Evolutionary conservation across 2,888 invertebrate genomes (phyloP).

Genomic region (Caenorhabditis drosophilae): DNA sequence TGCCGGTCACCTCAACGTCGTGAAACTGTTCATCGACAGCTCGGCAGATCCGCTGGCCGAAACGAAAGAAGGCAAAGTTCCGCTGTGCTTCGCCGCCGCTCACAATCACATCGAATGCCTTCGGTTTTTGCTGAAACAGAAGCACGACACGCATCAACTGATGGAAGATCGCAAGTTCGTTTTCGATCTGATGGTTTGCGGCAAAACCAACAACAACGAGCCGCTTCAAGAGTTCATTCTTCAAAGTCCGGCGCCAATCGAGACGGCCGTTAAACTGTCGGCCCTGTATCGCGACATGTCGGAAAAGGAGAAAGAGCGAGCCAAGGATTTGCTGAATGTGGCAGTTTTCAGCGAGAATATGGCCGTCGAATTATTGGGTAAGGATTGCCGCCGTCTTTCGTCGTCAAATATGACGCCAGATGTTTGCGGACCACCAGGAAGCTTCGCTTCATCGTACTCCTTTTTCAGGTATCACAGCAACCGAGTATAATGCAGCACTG

Average conservation of each 20-base stretch:
- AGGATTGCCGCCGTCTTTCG: too few species aligned
- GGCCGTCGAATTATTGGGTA: conserved; percentile 88
- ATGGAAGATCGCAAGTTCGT: conserved; percentile 95
- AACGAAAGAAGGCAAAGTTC: conserved; percentile 88
- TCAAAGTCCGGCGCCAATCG: conserved; percentile 98
- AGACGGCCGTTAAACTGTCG: conserved; percentile 95
- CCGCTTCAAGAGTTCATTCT: conserved; percentile 96
- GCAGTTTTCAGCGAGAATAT: conserved; percentile 95
- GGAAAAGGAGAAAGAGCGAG: conserved; percentile 78
- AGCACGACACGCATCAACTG: conserved; percentile 92
- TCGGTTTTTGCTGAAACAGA: conserved; percentile 92
- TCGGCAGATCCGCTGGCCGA: conserved; percentile 86
- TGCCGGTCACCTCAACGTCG: conserved; percentile 92
- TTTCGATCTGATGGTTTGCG: conserved; percentile 90
- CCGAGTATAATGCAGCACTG: conserved; percentile 83
- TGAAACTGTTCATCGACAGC: conserved; percentile 89
- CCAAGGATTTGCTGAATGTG: conserved; percentile 91
- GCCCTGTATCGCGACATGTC: conserved; percentile 78
- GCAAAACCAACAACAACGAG: conserved; percentile 81
- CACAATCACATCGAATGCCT: conserved; percentile 95
- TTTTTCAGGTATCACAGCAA: conserved; percentile 55
- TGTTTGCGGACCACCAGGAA: too few species aligned
- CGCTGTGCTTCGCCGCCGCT: conserved; percentile 96
- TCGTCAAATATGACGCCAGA: too few species aligned
- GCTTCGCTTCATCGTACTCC: neutral